These are phyloP conservation scores for Chloroceryle aenea DNA, from an alignment of 2,113 vertebrate genomes.

Conservation along the genomic window DNA sequence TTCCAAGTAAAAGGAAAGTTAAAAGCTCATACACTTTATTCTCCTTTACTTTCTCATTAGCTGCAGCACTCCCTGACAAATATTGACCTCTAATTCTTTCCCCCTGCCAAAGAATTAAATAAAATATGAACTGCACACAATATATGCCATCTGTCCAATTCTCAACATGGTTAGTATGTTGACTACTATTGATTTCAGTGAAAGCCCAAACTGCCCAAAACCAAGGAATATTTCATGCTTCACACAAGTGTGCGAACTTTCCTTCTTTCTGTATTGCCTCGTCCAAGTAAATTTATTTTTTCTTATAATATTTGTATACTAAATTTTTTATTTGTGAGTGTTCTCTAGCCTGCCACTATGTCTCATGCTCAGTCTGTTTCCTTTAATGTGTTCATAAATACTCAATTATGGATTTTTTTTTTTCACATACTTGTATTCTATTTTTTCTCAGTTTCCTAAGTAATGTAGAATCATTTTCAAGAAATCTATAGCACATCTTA, in stretches of 20 bases:
- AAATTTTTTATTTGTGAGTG: not conserved
- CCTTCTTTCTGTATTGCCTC: not conserved
- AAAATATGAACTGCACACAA: constrained; percentile 51
- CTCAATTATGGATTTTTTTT: not conserved
- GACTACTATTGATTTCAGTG: not conserved
- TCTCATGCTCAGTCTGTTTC: not conserved
- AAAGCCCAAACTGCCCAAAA: not conserved
- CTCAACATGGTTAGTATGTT: not conserved
- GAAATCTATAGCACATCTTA: not conserved
- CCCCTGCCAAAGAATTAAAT: constrained; percentile 49
- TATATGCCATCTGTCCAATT: not conserved
- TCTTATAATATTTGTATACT: not conserved
- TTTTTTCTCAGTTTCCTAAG: not conserved
- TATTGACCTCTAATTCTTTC: constrained; percentile 49
- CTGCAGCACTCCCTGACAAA: constrained; percentile 57
- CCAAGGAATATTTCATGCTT: not conserved
- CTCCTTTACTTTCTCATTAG: constrained; percentile 48
- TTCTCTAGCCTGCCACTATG: not conserved
- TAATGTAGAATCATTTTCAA: not conserved
- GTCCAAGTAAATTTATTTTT: not conserved
- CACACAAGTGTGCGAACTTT: not conserved
- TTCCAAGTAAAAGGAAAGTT: constrained; percentile 23
- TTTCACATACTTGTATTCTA: not conserved
- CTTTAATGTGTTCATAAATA: not conserved
- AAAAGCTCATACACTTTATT: constrained; percentile 9